These are phyloP conservation scores for Tachysurus fulvidraco DNA, from an alignment of 2,113 vertebrate genomes.

Conservation along the genomic window DNA sequence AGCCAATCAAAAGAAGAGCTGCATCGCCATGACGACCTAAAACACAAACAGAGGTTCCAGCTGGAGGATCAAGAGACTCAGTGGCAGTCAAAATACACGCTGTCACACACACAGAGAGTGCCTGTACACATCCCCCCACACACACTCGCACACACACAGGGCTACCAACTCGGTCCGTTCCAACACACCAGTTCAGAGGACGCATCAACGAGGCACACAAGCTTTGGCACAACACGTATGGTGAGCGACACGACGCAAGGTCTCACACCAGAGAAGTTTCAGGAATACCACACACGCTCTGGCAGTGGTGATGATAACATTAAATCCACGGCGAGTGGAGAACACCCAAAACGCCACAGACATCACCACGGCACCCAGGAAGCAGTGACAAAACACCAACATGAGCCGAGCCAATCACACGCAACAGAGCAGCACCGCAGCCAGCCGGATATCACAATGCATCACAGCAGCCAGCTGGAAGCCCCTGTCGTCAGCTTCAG, in stretches of 20 bases:
- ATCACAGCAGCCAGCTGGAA: slow-evolving; percentile 42
- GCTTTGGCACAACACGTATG: slow-evolving; percentile 18
- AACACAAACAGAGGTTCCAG: slow-evolving; percentile 71
- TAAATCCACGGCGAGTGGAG: slow-evolving; percentile 17
- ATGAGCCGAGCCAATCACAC: slow-evolving; percentile 22
- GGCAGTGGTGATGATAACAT: slow-evolving; percentile 6
- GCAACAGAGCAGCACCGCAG: slow-evolving; percentile 6
- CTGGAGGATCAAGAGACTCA: slow-evolving; percentile 64
- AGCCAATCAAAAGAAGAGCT: slow-evolving; percentile 70
- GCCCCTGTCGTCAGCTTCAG: slow-evolving; percentile 34
- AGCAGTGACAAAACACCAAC: slow-evolving; percentile 57
- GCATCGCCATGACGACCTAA: slow-evolving; percentile 72
- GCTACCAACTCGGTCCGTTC: too few relatives aligned
- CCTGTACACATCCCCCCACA: too few relatives aligned
- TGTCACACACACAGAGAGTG: slow-evolving; percentile 51
- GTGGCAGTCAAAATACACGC: slow-evolving; percentile 67
- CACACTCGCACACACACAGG: slow-evolving; percentile 15
- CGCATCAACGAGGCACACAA: neutral
- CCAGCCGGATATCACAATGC: slow-evolving; percentile 32
- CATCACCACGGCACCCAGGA: slow-evolving; percentile 21
- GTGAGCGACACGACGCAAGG: slow-evolving; percentile 18
- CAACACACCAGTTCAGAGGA: neutral
- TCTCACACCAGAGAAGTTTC: neutral
- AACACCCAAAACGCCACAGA: slow-evolving; percentile 8
- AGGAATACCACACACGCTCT: neutral